Evolutionary conservation across 2,113 vertebrate species (phyloP).

Genomic region (Gavialis gangeticus): DNA sequence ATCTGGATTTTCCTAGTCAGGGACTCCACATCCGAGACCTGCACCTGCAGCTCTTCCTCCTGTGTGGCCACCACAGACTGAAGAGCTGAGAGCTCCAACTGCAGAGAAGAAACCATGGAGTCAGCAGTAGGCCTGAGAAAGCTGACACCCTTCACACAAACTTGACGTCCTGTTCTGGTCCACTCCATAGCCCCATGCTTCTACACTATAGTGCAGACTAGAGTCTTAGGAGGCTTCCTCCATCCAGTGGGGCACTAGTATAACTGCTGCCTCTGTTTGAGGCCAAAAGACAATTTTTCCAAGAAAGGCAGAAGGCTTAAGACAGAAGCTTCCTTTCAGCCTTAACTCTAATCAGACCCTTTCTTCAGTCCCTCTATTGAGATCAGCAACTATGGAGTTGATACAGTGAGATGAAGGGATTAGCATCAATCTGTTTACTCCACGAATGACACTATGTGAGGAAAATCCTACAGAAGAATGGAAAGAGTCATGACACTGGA

Average conservation of each 20-base stretch:
- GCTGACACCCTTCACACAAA: neutral
- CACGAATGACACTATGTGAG: neutral
- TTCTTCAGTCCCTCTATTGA: neutral
- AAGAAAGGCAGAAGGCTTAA: neutral
- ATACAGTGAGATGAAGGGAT: neutral
- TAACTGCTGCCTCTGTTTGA: neutral
- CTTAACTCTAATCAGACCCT: neutral
- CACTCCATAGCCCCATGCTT: neutral
- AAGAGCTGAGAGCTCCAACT: constrained; percentile 88
- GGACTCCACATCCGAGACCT: constrained; percentile 82
- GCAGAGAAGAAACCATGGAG: neutral
- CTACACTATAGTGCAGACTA: neutral
- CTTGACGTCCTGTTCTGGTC: neutral
- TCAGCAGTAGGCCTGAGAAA: neutral
- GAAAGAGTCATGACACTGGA: neutral
- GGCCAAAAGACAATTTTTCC: neutral
- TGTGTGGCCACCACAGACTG: constrained; percentile 80
- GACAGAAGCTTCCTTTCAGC: neutral
- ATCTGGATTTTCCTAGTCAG: constrained; percentile 83
- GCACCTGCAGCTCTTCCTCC: constrained; percentile 83
- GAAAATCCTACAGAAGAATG: neutral
- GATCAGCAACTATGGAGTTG: neutral
- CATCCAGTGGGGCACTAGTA: neutral
- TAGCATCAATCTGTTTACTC: neutral
- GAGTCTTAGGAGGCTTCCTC: neutral